Base-by-base conservation (phyloP, 2,888 invertebrate genomes). In the Scaptomyza parva region DNA sequence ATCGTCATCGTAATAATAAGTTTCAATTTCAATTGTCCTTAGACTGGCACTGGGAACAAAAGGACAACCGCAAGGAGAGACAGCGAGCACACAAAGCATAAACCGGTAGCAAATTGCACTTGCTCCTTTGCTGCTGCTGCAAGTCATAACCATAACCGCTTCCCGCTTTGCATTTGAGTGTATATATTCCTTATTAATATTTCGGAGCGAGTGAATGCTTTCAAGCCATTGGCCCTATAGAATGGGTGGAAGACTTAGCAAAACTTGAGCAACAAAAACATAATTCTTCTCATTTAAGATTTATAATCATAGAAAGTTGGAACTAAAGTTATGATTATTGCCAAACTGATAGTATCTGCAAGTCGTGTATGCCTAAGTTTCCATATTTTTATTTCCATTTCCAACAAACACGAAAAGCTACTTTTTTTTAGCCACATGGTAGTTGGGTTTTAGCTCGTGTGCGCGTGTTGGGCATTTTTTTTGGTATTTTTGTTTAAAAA, bases 21-120 rank as follows among this genome's bases (percentile, higher is more conserved):
- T 86, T 84, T 81, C 76, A 70, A 81, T 86, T 84, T 75, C 76
- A 86, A 87, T 85, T 86, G 85, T 81, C 72, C 75, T 65, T 51
- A 60, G 60, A 60, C 70, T 39, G 39, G 52, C 50, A 59, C 43
- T 41, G 30, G 40, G 52, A 50, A 63, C 63, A 67, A 76, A 67
- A 58, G 83, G 57, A 50, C 52, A 70, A 33, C 58, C 33, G 41
- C 54, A 17, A 11, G 6, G 5, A 17, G 3, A 35, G 35, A 14
- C 0, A 37, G 37, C 12, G 43, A n/a, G n/a, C n/a, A n/a, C 35
- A 22, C 33, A 59, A 52, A 45, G 28, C 26, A 11, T 12, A 26
- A 43, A 12, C 9, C 44, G 43, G 4, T 52, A 57, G 60, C 55
- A 76, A 65, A 60, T 73, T 60, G 51, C 60, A 66, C 53, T 73